These are phyloP conservation scores for Drosophila insularis DNA, from an alignment of 1,140 invertebrate genomes.

Conservation along the genomic window DNA sequence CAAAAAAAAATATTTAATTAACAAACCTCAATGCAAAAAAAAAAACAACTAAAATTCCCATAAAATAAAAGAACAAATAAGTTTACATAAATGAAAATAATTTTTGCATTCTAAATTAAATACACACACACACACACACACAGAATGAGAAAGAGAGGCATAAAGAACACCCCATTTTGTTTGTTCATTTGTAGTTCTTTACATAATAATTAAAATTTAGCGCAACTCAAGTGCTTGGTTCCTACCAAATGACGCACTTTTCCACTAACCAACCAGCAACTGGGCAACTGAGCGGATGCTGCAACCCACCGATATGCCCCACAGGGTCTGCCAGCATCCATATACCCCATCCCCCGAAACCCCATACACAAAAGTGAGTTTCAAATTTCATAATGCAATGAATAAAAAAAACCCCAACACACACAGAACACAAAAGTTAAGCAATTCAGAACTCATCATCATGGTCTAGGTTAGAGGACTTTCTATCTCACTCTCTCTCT, in stretches of 20 bases:
- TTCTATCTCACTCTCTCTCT: not conserved
- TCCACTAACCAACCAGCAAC: constrained; percentile 9
- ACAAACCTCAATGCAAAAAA: constrained; percentile 36
- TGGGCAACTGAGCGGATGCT: constrained; percentile 3
- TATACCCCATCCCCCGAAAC: not conserved
- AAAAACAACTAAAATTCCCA: constrained; percentile 25
- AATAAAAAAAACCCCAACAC: constrained; percentile 16
- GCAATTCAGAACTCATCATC: constrained; percentile 20
- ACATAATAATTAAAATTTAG: constrained; percentile 69
- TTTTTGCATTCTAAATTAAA: constrained; percentile 51
- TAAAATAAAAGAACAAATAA: constrained; percentile 7
- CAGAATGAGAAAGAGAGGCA: no score
- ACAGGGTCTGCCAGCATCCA: not conserved
- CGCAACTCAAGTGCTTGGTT: constrained; percentile 50
- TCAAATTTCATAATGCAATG: constrained; percentile 51
- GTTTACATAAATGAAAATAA: constrained; percentile 35
- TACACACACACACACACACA: constrained; percentile 5
- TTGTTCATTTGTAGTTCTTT: constrained; percentile 18
- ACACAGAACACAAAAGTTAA: constrained; percentile 18
- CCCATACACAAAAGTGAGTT: constrained; percentile 19
- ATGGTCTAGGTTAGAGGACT: not conserved
- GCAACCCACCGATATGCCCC: not conserved
- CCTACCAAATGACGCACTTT: constrained; percentile 61
- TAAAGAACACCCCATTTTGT: not conserved
- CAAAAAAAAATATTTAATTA: constrained; percentile 61